A percentile compares a stretch with the other conserved stretches of the same genome.
Evolutionary conservation across 2,888 invertebrate species (phyloP).

Genomic region (Laspeyria flexula): DNA sequence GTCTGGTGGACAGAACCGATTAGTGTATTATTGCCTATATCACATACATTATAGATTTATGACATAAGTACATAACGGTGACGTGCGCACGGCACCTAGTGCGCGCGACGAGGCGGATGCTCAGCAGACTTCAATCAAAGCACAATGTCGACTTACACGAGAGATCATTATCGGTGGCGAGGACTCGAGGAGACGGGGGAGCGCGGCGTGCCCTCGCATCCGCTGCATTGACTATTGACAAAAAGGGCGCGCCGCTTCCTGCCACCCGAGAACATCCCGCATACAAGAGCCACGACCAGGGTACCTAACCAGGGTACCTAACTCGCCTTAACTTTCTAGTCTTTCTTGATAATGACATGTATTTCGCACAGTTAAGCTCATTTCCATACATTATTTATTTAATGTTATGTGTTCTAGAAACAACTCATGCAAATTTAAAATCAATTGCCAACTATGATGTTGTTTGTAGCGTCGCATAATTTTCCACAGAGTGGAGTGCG

Average conservation of each 20-base stretch:
- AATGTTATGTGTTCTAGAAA: constrained; percentile 7
- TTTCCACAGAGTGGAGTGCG: constrained; percentile 2
- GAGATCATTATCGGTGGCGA: constrained; percentile 23
- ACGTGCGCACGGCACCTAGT: constrained; percentile 11
- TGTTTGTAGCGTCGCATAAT: constrained; percentile 11
- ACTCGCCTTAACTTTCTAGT: not conserved
- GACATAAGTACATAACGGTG: not conserved
- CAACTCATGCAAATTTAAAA: constrained; percentile 3
- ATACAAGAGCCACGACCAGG: not conserved
- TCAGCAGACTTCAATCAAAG: constrained; percentile 14
- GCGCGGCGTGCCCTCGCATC: constrained; percentile 33
- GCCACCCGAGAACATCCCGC: constrained; percentile 2
- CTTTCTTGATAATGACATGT: constrained; percentile 3
- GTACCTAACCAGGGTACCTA: not conserved
- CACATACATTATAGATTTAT: too few relatives aligned
- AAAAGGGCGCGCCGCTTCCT: constrained; percentile 36
- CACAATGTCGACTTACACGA: constrained; percentile 17
- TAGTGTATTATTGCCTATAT: too few relatives aligned
- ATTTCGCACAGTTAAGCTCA: constrained; percentile 6
- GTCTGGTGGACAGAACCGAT: too few relatives aligned
- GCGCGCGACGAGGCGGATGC: constrained; percentile 28
- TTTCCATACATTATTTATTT: constrained; percentile 1
- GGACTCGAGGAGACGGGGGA: too few relatives aligned
- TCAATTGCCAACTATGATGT: constrained; percentile 13
- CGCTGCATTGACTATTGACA: constrained; percentile 26